A percentile compares a stretch with the other conserved stretches of the same genome.
Conservation (phyloP, 2,113 vertebrate species). For the Archocentrus centrarchus region DNA sequence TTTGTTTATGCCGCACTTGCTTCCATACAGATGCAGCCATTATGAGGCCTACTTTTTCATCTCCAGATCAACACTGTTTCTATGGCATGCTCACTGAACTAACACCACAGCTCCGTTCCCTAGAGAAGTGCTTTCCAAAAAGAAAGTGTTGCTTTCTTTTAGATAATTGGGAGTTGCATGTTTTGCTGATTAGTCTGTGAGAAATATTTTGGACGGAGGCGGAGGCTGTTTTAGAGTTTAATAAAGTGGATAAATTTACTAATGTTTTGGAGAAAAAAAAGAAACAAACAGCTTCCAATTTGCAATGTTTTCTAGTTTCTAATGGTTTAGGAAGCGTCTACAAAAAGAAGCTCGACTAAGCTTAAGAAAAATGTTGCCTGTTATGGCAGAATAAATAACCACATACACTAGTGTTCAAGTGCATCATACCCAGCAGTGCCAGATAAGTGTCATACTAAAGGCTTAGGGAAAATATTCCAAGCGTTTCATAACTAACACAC, state of each 20-base stretch:
- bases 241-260: slow-evolving; percentile 21
- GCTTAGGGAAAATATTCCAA: slow-evolving; percentile 2
- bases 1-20: slow-evolving; percentile 4
- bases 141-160: slow-evolving; percentile 33
- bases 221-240: slow-evolving; percentile 25
- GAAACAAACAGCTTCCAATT: slow-evolving; percentile 5
- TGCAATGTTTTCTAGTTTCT: neutral
- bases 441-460: neutral
- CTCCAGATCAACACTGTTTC: slow-evolving; percentile 20
- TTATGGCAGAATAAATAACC: neutral
- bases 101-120: slow-evolving; percentile 18
- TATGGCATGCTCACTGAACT: slow-evolving; percentile 1
- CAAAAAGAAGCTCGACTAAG: neutral
- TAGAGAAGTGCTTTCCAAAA: slow-evolving; percentile 23
- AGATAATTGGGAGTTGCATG: slow-evolving; percentile 43
- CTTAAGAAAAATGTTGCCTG: neutral
- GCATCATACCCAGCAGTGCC: neutral
- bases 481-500: neutral
- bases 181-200: slow-evolving; percentile 34
- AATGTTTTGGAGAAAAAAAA: neutral
- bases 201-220: slow-evolving; percentile 28
- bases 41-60: slow-evolving; percentile 2
- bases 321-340: neutral
- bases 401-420: neutral
- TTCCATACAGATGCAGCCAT: slow-evolving; percentile 35